Percentiles rank a stretch among this genome's conserved stretches.
phyloP scores from a whole-genome alignment of 1,140 invertebrate genomes.

The Vanessa atalanta region DNA sequence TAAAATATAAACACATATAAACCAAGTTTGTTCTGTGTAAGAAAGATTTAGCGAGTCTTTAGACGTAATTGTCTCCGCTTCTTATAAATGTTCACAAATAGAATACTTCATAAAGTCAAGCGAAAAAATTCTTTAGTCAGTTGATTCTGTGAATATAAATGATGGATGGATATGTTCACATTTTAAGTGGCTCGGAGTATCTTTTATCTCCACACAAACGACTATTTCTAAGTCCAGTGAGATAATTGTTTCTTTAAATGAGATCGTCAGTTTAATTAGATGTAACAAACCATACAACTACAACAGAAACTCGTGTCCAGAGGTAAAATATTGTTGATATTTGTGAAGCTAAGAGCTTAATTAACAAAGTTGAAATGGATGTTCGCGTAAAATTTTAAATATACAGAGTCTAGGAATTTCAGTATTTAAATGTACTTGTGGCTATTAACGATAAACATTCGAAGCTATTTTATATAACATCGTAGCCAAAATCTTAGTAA shows the following conservation, averaged over 20 bases:
- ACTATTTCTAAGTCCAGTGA: conserved; percentile 59
- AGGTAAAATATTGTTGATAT: conserved; percentile 20
- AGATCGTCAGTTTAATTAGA: conserved; percentile 63
- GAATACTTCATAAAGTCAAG: no score
- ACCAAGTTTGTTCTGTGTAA: no score
- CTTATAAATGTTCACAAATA: no score
- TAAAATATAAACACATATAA: no score
- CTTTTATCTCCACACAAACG: conserved; percentile 26
- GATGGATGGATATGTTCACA: neutral
- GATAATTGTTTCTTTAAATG: conserved; percentile 61
- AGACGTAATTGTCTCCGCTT: no score
- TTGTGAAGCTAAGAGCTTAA: conserved; percentile 26
- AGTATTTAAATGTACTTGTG: neutral
- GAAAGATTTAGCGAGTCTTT: no score
- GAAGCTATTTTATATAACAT: no score
- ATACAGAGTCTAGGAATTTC: neutral
- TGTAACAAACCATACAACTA: conserved; percentile 36
- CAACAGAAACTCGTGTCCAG: conserved; percentile 14
- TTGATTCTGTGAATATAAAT: neutral
- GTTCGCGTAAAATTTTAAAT: neutral
- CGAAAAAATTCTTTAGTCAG: neutral
- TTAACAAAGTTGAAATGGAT: conserved; percentile 20
- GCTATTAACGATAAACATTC: no score
- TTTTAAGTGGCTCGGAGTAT: conserved; percentile 1
- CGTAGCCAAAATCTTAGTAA: no score